phyloP scores from a whole-genome alignment of 1,140 invertebrate genomes.

The Heterodera schachtii region DNA sequence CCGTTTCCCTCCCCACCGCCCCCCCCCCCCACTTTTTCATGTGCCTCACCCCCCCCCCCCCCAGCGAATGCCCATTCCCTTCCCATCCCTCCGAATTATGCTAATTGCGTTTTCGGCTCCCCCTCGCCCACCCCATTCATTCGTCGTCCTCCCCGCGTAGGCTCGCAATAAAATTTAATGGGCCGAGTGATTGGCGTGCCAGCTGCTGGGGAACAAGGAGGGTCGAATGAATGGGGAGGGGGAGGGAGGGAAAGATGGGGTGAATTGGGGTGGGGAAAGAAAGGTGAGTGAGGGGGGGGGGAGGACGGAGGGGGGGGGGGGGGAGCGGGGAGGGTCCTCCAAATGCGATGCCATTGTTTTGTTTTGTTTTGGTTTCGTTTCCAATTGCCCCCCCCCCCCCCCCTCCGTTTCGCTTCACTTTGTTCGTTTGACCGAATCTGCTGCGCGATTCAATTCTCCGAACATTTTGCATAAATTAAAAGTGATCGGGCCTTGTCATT shows the following conservation, averaged over 20 bases:
- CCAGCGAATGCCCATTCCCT: conserved; percentile 1
- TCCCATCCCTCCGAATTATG: conserved; percentile 17
- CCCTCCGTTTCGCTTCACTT: too few species aligned
- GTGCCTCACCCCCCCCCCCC: background rate
- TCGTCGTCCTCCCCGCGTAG: conserved; percentile 1
- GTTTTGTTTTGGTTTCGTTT: background rate
- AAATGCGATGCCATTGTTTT: too few species aligned
- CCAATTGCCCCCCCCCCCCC: background rate
- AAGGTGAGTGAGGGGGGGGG: background rate
- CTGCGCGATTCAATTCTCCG: too few species aligned
- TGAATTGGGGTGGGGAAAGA: background rate
- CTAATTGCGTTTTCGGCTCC: conserved; percentile 14
- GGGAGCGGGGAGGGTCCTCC: background rate
- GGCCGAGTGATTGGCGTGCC: conserved; percentile 31
- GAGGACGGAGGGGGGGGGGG: background rate
- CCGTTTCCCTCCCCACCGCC: background rate
- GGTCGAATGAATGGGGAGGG: background rate
- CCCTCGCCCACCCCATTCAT: background rate
- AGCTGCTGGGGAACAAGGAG: conserved; percentile 12
- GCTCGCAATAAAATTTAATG: conserved; percentile 34
- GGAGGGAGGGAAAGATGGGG: background rate
- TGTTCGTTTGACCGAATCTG: too few species aligned
- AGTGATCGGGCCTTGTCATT: too few species aligned
- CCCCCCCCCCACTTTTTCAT: background rate
- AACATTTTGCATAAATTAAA: too few species aligned